A percentile compares a stretch with the other conserved stretches of the same genome.
Conservation (phyloP, 92 coral and sea anemone species). For the Actinernus sp. region DNA sequence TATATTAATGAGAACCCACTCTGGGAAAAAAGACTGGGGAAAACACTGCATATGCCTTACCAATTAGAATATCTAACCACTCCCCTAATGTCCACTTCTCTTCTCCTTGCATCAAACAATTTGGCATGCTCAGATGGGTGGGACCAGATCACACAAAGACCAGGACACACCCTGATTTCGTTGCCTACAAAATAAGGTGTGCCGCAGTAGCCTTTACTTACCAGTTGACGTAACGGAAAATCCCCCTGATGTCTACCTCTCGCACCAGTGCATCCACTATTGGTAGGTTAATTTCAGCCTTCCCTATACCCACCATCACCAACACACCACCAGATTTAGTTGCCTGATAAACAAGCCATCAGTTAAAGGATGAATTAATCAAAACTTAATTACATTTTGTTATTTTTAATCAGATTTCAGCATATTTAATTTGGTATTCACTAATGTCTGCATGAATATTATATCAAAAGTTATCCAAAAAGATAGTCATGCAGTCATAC, state of each 20-base stretch:
- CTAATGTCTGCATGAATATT: too few relatives aligned
- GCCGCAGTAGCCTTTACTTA: slow-evolving; percentile 41
- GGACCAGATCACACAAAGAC: slow-evolving; percentile 88
- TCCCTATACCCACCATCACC: slow-evolving; percentile 95
- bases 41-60: too few relatives aligned
- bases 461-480: too few relatives aligned
- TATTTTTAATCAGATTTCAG: too few relatives aligned
- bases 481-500: too few relatives aligned
- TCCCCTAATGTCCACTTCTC: too few relatives aligned
- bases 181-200: slow-evolving; percentile 60
- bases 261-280: slow-evolving; percentile 85
- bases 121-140: slow-evolving; percentile 67
- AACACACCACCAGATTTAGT: slow-evolving; percentile 91
- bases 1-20: too few relatives aligned
- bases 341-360: slow-evolving; percentile 63
- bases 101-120: slow-evolving; percentile 74
- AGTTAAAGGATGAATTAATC: too few relatives aligned
- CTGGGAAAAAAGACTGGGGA: too few relatives aligned
- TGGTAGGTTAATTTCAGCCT: slow-evolving; percentile 76
- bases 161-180: slow-evolving; percentile 83
- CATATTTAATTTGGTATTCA: too few relatives aligned
- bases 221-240: slow-evolving; percentile 97
- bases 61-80: too few relatives aligned
- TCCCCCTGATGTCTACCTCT: slow-evolving; percentile 96
- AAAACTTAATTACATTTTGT: too few relatives aligned